Conservation (phyloP, 2,113 vertebrate genomes). For the Casuarius casuarius region DNA sequence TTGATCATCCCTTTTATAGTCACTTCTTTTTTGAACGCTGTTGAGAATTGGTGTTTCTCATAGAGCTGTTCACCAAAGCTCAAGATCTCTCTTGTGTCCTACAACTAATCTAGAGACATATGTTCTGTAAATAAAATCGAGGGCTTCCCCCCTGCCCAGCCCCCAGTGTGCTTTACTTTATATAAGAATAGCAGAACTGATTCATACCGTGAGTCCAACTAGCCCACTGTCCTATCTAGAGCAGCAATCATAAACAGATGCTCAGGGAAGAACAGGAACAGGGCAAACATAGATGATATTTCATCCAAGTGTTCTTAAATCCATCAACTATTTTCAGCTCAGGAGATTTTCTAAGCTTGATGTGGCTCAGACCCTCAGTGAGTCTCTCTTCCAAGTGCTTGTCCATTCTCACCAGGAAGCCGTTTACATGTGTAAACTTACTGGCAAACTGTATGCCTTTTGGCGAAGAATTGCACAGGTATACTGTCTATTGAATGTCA, state of each 20-base stretch:
- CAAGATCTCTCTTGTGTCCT: neutral
- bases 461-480: neutral
- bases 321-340: neutral
- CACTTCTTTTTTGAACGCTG: neutral
- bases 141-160: neutral
- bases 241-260: neutral
- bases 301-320: neutral
- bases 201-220: neutral
- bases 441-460: neutral
- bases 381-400: neutral
- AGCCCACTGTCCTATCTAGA: neutral
- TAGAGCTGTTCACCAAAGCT: neutral
- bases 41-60: neutral
- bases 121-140: neutral
- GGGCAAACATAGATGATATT: neutral
- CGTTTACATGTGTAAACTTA: neutral
- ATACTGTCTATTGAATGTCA: neutral
- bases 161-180: neutral
- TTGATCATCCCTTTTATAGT: neutral
- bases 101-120: neutral
- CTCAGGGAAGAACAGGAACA: neutral
- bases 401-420: neutral
- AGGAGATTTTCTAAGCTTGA: neutral
- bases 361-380: neutral
- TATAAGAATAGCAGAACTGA: neutral